These are phyloP conservation scores for Tangara arthus DNA, from an alignment of 2,797 vertebrate genomes.

Conservation along the genomic window DNA sequence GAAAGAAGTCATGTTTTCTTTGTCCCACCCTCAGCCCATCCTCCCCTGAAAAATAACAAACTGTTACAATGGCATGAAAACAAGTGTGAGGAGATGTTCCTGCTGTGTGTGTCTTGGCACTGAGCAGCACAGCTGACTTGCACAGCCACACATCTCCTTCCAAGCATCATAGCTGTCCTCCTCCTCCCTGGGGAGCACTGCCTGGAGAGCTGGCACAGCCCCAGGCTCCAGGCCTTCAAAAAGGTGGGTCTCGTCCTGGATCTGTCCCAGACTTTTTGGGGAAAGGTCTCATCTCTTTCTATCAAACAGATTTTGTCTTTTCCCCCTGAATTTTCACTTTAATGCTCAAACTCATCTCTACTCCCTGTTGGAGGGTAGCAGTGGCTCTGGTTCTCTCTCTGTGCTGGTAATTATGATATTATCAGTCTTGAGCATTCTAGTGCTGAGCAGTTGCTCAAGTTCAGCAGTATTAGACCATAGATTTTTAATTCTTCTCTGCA, in stretches of 20 bases:
- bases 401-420: not conserved
- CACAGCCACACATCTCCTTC: not conserved
- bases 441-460: not conserved
- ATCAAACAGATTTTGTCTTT: not conserved
- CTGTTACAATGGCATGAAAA: not conserved
- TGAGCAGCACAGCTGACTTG: not conserved
- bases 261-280: not conserved
- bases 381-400: not conserved
- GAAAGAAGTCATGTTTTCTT: not conserved
- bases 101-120: slow-evolving; percentile 45
- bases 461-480: not conserved
- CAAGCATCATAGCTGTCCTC: not conserved
- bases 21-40: not conserved
- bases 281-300: not conserved
- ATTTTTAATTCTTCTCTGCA: not conserved
- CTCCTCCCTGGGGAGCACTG: not conserved
- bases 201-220: not conserved
- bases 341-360: not conserved
- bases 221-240: not conserved
- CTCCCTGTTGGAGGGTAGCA: fast-evolving
- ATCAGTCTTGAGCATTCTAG: not conserved
- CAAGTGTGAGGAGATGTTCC: not conserved
- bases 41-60: slow-evolving; percentile 24
- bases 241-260: not conserved
- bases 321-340: not conserved